These are phyloP conservation scores for Ceratothoa steindachneri DNA, from an alignment of 2,888 invertebrate genomes.

Conservation along the genomic window DNA sequence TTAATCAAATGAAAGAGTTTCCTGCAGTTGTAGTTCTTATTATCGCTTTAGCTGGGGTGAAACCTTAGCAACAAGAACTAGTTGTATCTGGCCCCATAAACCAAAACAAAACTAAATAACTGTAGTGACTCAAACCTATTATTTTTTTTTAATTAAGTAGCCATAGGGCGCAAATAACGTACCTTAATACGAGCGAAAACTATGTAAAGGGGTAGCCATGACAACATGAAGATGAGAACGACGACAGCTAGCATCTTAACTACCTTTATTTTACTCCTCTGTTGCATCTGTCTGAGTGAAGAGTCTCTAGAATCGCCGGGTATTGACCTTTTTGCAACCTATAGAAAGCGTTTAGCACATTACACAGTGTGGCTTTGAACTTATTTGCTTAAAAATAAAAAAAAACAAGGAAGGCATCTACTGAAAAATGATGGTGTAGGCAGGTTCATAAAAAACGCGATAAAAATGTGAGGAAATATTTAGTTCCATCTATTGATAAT, in stretches of 20 bases:
- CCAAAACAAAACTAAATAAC: background rate
- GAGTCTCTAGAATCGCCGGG: slow-evolving; percentile 87
- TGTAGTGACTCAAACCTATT: background rate
- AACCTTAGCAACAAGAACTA: too few species aligned
- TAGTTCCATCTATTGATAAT: too few species aligned
- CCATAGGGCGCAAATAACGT: background rate
- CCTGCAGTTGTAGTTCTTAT: too few species aligned
- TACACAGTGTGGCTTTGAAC: background rate
- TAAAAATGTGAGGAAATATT: too few species aligned
- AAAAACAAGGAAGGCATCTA: too few species aligned
- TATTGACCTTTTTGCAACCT: slow-evolving; percentile 56
- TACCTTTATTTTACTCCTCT: slow-evolving; percentile 89
- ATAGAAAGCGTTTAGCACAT: background rate
- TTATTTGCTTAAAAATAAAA: too few species aligned
- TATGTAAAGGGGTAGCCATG: slow-evolving; percentile 86
- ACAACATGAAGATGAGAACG: slow-evolving; percentile 82
- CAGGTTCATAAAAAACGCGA: too few species aligned
- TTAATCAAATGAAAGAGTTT: too few species aligned
- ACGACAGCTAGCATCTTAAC: slow-evolving; percentile 91
- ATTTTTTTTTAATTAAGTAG: background rate
- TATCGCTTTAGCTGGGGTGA: too few species aligned
- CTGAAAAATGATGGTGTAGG: too few species aligned
- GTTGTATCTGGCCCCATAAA: too few species aligned
- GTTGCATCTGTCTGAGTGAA: slow-evolving; percentile 86
- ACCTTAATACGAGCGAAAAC: slow-evolving; percentile 78